Evolutionary conservation across 2,888 invertebrate genomes (phyloP).

Genomic region (Argynnis bischoffii): DNA sequence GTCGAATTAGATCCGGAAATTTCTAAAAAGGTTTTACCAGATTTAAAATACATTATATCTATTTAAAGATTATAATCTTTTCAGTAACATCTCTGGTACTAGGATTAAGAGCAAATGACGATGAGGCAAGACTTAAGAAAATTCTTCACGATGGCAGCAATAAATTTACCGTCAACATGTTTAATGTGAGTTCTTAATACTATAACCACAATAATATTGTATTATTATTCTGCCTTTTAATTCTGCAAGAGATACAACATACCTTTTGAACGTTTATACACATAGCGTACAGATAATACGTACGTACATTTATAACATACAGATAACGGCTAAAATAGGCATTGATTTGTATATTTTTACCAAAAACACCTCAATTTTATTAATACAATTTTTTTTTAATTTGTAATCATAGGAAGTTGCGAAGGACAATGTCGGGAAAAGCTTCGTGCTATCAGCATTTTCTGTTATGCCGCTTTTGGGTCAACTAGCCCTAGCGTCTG

Average conservation of each 20-base stretch:
- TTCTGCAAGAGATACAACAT: no score
- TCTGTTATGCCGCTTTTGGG: slow-evolving; percentile 70
- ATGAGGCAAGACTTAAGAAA: slow-evolving; percentile 39
- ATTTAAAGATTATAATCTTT: slow-evolving; percentile 15
- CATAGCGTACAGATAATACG: no score
- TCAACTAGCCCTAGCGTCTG: slow-evolving; percentile 61
- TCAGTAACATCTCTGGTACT: slow-evolving; percentile 45
- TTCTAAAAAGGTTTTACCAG: background rate
- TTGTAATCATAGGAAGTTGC: slow-evolving; percentile 56
- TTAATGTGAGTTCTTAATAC: slow-evolving; percentile 52
- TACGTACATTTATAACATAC: no score
- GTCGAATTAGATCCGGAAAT: no score
- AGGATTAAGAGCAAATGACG: slow-evolving; percentile 46
- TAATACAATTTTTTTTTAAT: no score
- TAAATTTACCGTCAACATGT: slow-evolving; percentile 60
- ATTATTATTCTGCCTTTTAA: no score
- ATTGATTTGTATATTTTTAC: no score
- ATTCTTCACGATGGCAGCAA: slow-evolving; percentile 52
- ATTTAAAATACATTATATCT: background rate
- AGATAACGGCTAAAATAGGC: no score
- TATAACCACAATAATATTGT: no score
- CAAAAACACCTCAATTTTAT: background rate
- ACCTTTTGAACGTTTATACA: no score
- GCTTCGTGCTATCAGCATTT: slow-evolving; percentile 70
- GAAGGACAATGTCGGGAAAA: slow-evolving; percentile 52